phyloP scores from a whole-genome alignment of 2,888 invertebrate species.

The Coleophora deauratella region DNA sequence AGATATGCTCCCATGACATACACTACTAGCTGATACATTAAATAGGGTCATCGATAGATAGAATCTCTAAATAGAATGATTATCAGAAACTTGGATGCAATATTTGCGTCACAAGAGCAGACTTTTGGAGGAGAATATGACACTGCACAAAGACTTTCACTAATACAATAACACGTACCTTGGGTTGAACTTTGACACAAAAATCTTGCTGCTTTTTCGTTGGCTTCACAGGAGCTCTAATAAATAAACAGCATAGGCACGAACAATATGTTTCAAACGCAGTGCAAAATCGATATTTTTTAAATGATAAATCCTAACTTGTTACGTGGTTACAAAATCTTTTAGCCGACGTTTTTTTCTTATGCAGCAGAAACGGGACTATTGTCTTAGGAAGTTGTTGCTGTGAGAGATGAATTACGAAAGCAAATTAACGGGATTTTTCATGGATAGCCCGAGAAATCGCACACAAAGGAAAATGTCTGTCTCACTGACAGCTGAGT shows the following conservation, averaged over 20 bases:
- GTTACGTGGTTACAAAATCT: conserved; percentile 24
- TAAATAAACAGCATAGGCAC: conserved; percentile 56
- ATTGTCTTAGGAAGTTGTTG: not conserved
- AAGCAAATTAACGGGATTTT: conserved; percentile 68
- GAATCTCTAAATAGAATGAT: not conserved
- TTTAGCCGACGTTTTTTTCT: conserved; percentile 33
- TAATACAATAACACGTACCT: conserved; percentile 40
- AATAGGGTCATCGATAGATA: not conserved
- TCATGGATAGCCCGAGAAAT: conserved; percentile 54
- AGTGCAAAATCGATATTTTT: conserved; percentile 62
- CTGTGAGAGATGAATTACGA: conserved; percentile 39
- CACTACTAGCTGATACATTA: not conserved
- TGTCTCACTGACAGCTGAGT: conserved; percentile 26
- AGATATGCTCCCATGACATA: not conserved
- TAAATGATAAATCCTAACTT: conserved; percentile 46
- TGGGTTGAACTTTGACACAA: conserved; percentile 57
- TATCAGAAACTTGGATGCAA: not conserved
- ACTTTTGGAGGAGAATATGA: conserved; percentile 11
- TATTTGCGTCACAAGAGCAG: conserved; percentile 35
- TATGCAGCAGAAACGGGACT: conserved; percentile 15
- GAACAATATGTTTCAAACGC: conserved; percentile 45
- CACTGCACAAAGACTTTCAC: not conserved
- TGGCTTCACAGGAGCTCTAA: conserved; percentile 48
- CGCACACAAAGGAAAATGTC: conserved; percentile 60
- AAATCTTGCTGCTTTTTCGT: conserved; percentile 50